Evolutionary conservation across 1,140 invertebrate genomes (phyloP).

Genomic region (Drosophila parvula): DNA sequence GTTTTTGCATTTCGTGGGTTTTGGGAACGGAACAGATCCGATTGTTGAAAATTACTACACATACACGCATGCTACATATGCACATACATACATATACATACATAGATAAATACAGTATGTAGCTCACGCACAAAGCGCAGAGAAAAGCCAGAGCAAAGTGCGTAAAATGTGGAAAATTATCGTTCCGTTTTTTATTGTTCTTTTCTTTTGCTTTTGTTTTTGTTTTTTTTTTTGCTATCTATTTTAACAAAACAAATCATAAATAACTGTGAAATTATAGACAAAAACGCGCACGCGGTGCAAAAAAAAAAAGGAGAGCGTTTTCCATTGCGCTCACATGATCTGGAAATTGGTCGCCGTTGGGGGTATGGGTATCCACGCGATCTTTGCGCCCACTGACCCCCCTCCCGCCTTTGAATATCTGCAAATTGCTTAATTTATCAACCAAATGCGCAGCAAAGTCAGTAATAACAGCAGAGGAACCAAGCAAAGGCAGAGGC

Average conservation of each 20-base stretch:
- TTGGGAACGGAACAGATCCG: slow-evolving; percentile 30
- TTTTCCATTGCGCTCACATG: slow-evolving; percentile 35
- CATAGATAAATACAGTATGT: neutral
- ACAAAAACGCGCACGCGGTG: slow-evolving; percentile 14
- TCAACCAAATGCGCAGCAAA: slow-evolving; percentile 62
- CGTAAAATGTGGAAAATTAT: slow-evolving; percentile 49
- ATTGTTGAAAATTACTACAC: slow-evolving; percentile 10
- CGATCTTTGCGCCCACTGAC: slow-evolving; percentile 18
- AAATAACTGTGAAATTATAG: slow-evolving; percentile 67
- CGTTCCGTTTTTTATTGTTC: slow-evolving; percentile 6
- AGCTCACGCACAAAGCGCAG: slow-evolving; percentile 32
- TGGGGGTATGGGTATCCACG: slow-evolving; percentile 56
- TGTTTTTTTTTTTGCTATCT: slow-evolving; percentile 22
- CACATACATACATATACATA: neutral
- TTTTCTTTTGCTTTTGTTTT: slow-evolving; percentile 13
- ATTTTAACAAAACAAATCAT: slow-evolving; percentile 66
- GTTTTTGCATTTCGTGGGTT: slow-evolving; percentile 26
- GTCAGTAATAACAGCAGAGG: slow-evolving; percentile 9
- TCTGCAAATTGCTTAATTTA: slow-evolving; percentile 69
- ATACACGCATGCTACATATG: too few relatives aligned
- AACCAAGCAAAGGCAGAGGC: slow-evolving; percentile 25
- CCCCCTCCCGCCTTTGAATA: neutral
- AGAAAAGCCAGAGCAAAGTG: slow-evolving; percentile 34
- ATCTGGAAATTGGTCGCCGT: slow-evolving; percentile 43
- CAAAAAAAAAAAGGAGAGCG: slow-evolving; percentile 14